Conservation (phyloP, 2,888 invertebrate genomes). For the Cataglyphis albicans region DNA sequence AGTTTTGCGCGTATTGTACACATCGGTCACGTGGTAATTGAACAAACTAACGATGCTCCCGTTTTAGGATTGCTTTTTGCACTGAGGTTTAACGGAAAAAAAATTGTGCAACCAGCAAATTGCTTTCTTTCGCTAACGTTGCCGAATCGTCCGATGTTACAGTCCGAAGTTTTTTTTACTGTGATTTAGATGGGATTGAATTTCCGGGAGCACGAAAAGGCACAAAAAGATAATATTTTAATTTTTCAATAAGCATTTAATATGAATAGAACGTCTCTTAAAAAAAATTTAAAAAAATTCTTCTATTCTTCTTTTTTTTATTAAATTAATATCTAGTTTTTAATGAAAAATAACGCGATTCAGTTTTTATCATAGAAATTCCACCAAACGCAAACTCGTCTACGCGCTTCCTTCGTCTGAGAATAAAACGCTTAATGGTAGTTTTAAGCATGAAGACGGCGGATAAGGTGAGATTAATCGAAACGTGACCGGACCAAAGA, state of each 20-base stretch:
- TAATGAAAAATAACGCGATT: slow-evolving; percentile 8
- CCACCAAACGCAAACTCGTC: slow-evolving; percentile 6
- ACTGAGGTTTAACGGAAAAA: slow-evolving; percentile 3
- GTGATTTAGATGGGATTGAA: background rate
- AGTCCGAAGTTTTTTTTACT: background rate
- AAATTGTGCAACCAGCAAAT: slow-evolving; percentile 10
- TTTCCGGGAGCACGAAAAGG: background rate
- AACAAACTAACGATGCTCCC: slow-evolving; percentile 34
- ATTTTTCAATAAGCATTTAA: background rate
- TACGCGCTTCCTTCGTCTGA: slow-evolving; percentile 20
- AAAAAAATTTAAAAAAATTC: background rate
- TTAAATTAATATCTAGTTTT: background rate
- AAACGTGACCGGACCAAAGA: slow-evolving; percentile 71
- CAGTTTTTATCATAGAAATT: background rate
- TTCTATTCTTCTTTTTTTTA: background rate
- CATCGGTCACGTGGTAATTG: slow-evolving; percentile 3
- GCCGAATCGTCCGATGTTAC: background rate
- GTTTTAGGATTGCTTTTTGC: slow-evolving; percentile 17
- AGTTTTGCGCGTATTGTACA: slow-evolving; percentile 2
- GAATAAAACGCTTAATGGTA: slow-evolving; percentile 65
- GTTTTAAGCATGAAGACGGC: slow-evolving; percentile 59
- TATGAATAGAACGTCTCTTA: background rate
- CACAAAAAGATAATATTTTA: background rate
- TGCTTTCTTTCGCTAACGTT: slow-evolving; percentile 23
- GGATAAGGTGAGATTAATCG: slow-evolving; percentile 67